Evolutionary conservation across 2,113 vertebrate species (phyloP).

Genomic region (Helogale parvula): DNA sequence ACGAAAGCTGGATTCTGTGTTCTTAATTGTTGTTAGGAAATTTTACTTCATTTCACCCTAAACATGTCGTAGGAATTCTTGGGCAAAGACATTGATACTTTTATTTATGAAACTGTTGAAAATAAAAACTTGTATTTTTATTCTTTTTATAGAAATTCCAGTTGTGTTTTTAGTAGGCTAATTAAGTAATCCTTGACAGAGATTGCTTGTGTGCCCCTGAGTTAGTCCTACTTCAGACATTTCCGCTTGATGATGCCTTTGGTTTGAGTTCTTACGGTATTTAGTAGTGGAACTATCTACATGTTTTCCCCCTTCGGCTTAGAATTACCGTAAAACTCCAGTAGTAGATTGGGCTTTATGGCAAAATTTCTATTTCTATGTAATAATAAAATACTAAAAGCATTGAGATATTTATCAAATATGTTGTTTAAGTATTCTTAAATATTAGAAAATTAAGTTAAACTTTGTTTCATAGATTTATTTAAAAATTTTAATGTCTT

Average conservation of each 20-base stretch:
- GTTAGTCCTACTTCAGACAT: neutral
- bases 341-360: neutral
- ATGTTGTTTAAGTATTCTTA: slow-evolving; percentile 23
- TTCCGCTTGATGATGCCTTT: neutral
- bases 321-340: slow-evolving; percentile 43
- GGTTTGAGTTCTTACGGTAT: slow-evolving; percentile 8
- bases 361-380: slow-evolving; percentile 27
- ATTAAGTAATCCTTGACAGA: neutral
- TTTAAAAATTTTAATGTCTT: slow-evolving; percentile 9
- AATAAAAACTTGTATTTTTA: slow-evolving; percentile 15
- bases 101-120: slow-evolving; percentile 50
- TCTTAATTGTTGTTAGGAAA: neutral
- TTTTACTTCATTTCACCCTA: slow-evolving; percentile 17
- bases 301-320: neutral
- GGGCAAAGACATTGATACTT: neutral
- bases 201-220: neutral
- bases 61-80: slow-evolving; percentile 33
- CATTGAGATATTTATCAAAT: slow-evolving; percentile 38
- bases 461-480: neutral
- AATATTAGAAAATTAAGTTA: neutral
- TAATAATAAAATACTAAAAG: slow-evolving; percentile 22
- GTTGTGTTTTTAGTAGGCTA: neutral
- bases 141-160: neutral
- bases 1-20: slow-evolving; percentile 48
- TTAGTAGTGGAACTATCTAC: neutral